Base-by-base conservation (phyloP, 2,888 invertebrate species). In the Omphaloscelis lunosa region DNA sequence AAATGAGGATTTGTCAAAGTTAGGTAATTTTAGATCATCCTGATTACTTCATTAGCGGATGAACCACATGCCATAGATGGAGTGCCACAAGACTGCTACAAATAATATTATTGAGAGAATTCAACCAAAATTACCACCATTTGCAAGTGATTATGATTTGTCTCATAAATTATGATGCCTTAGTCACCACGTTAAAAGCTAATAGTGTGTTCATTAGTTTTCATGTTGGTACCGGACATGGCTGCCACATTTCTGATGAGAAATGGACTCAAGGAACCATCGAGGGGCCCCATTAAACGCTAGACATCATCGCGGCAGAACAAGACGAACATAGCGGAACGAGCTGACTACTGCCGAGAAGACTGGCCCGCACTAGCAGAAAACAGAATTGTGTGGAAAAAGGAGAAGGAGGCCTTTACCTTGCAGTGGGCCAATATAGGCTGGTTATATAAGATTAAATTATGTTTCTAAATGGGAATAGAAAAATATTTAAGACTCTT, bases 401-500 rank as follows among this genome's bases (percentile, higher is more conserved):
- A 2, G 27, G 17, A 65, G 41, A 41, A 3, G 51, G 51, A 20
- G 8, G 20, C 51, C n/a, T n/a, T 17, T 15, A 48, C 5, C 20
- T 51, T 51, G 48, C 7, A 51, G 51, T 51, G 20, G 20, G 51
- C 20, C 20, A 7, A 51, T 51, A 51, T 51, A 51, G 8, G 51
- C 20, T 51, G 20, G 51, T 20, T 5, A 39, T 15, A 23, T n/a
- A n/a, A 11, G 7, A 48, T 23, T 23, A 8, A 23, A 48, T 29
- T 23, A 4, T 23, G 23, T 27, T 23, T 27, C 23, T 23, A 67
- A 29, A 23, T 51, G 12, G 12, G 23, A 41, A 6, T 53, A 29
- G 15, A 45, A 27, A 34, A 48, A n/a, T 23, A 39, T 23, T 39
- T 9, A 48, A 11, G 17, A 51, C 61, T 85, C 83, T 85, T 76